Conservation (phyloP, 1,140 invertebrate species). For the Drosophila lowei region DNA sequence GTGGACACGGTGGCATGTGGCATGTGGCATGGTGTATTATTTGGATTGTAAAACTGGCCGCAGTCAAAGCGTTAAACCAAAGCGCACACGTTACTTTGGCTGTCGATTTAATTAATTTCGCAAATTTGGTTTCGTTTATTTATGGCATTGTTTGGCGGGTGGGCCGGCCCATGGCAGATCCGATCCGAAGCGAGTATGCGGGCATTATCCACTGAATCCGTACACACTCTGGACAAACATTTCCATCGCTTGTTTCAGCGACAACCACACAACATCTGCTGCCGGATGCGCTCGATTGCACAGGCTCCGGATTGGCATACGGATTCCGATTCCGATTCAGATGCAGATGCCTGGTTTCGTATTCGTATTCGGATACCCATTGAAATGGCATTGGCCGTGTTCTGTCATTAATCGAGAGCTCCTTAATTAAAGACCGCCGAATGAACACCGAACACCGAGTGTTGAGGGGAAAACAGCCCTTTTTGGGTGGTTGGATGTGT, state of each 20-base stretch:
- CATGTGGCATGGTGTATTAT: slow-evolving; percentile 25
- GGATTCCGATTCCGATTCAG: slow-evolving; percentile 30
- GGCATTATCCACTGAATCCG: slow-evolving; percentile 13
- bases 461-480: too few relatives aligned
- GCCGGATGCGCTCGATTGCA: slow-evolving; percentile 70
- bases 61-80: slow-evolving; percentile 61
- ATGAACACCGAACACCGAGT: too few relatives aligned
- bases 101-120: slow-evolving; percentile 78
- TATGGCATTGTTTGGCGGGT: slow-evolving; percentile 47
- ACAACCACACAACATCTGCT: slow-evolving; percentile 67
- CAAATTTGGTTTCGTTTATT: slow-evolving; percentile 73
- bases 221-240: slow-evolving; percentile 51
- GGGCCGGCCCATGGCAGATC: neutral
- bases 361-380: slow-evolving; percentile 3
- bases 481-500: too few relatives aligned
- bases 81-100: slow-evolving; percentile 60
- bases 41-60: slow-evolving; percentile 45
- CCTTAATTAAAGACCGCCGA: slow-evolving; percentile 7
- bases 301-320: slow-evolving; percentile 17
- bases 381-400: slow-evolving; percentile 24
- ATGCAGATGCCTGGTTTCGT: neutral
- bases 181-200: slow-evolving; percentile 7
- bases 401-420: slow-evolving; percentile 25
- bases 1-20: too few relatives aligned
- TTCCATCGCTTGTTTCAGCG: slow-evolving; percentile 55